Percentiles rank a stretch among this genome's conserved stretches.
These are phyloP conservation scores for Engystomops pustulosus DNA, from an alignment of 2,113 vertebrate genomes.

Conservation along the genomic window DNA sequence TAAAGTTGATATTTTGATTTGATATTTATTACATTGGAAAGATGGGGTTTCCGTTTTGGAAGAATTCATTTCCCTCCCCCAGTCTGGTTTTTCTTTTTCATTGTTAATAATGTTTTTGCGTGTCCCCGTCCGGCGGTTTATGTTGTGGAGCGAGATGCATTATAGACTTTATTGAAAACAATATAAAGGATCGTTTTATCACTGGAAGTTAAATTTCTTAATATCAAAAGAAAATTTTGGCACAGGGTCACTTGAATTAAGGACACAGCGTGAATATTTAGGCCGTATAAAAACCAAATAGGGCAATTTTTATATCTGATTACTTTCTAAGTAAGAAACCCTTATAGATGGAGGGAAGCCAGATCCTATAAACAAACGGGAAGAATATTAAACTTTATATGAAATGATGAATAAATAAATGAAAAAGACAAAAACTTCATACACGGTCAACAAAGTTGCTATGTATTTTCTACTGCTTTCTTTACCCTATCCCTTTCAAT, in stretches of 20 bases:
- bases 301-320: background rate
- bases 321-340: background rate
- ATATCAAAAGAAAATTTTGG: conserved; percentile 5
- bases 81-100: conserved; percentile 16
- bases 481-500: too few relatives aligned
- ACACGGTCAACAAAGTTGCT: too few relatives aligned
- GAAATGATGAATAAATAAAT: background rate
- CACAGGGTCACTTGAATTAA: background rate
- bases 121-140: background rate
- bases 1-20: conserved; percentile 32
- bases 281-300: background rate
- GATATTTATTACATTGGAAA: conserved; percentile 24
- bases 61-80: background rate
- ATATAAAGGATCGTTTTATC: conserved; percentile 11
- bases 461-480: too few relatives aligned
- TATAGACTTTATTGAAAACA: conserved; percentile 39
- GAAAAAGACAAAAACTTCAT: too few relatives aligned
- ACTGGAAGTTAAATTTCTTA: background rate
- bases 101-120: conserved; percentile 32
- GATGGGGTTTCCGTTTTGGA: conserved; percentile 25
- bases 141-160: background rate
- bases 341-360: background rate
- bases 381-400: background rate
- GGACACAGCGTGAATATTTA: background rate
- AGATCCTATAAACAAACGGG: background rate